A percentile compares a stretch with the other conserved stretches of the same genome.
These are phyloP conservation scores for Zaprionus inermis DNA, from an alignment of 1,140 invertebrate genomes.

Conservation along the genomic window DNA sequence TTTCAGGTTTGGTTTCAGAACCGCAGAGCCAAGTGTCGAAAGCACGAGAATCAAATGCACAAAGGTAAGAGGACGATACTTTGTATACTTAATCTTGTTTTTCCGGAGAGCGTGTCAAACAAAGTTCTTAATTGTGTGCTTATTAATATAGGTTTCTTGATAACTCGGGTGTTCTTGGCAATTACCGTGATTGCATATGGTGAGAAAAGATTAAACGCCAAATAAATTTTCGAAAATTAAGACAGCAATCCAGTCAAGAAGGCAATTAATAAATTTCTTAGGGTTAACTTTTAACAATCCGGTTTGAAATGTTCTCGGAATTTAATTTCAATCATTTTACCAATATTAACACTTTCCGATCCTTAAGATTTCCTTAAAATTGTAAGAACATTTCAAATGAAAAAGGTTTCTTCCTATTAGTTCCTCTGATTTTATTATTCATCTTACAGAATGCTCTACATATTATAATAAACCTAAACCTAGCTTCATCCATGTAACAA, in stretches of 20 bases:
- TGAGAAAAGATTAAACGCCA: not conserved
- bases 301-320: not conserved
- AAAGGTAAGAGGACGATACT: constrained; percentile 89
- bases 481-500: too few relatives aligned
- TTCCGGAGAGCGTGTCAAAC: too few relatives aligned
- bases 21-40: constrained; percentile 96
- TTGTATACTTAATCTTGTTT: too few relatives aligned
- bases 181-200: not conserved
- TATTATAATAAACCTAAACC: too few relatives aligned
- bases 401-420: not conserved
- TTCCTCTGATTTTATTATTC: too few relatives aligned
- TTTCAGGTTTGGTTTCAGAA: constrained; percentile 98
- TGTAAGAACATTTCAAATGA: too few relatives aligned
- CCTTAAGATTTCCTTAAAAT: too few relatives aligned
- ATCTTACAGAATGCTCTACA: too few relatives aligned
- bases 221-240: not conserved
- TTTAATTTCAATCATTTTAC: not conserved
- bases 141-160: too few relatives aligned
- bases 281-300: not conserved
- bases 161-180: not conserved
- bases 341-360: too few relatives aligned
- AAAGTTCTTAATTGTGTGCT: not conserved
- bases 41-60: constrained; percentile 98
- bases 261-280: not conserved
- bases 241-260: not conserved